Conservation (phyloP, 2,888 invertebrate species). For the Athalia cordata region DNA sequence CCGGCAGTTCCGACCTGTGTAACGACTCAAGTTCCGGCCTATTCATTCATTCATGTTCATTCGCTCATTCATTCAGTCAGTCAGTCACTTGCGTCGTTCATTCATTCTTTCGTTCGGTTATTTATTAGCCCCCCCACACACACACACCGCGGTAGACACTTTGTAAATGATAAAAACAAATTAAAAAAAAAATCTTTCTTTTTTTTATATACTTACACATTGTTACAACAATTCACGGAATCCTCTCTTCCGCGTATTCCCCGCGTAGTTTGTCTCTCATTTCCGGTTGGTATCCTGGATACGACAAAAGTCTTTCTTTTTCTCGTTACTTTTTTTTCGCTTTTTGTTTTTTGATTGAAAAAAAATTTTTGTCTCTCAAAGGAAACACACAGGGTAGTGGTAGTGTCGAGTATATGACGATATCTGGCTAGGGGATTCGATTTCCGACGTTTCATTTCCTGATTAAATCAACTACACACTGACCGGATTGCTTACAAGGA, state of each 20-base stretch:
- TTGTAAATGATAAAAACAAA: too few relatives aligned
- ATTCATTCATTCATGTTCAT: too few relatives aligned
- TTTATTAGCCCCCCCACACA: too few relatives aligned
- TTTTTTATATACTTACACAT: too few relatives aligned
- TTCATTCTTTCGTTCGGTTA: too few relatives aligned
- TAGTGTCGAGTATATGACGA: not conserved
- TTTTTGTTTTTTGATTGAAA: not conserved
- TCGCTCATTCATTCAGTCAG: too few relatives aligned
- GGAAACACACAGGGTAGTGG: not conserved
- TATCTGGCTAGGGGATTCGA: not conserved
- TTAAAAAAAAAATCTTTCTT: too few relatives aligned
- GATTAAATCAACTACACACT: conserved; percentile 38
- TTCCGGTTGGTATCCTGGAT: not conserved
- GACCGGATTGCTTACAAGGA: conserved; percentile 4
- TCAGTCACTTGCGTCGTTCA: too few relatives aligned
- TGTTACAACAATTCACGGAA: too few relatives aligned
- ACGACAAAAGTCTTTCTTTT: not conserved
- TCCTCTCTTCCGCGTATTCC: too few relatives aligned
- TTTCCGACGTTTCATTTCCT: conserved; percentile 45
- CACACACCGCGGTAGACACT: too few relatives aligned
- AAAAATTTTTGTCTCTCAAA: not conserved
- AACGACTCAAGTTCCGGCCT: not conserved
- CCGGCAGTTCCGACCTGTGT: conserved; percentile 39
- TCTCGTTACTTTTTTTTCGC: not conserved
- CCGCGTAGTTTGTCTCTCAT: too few relatives aligned